phyloP scores from a whole-genome alignment of 2,888 invertebrate species.

The Nemapogon koenigi region DNA sequence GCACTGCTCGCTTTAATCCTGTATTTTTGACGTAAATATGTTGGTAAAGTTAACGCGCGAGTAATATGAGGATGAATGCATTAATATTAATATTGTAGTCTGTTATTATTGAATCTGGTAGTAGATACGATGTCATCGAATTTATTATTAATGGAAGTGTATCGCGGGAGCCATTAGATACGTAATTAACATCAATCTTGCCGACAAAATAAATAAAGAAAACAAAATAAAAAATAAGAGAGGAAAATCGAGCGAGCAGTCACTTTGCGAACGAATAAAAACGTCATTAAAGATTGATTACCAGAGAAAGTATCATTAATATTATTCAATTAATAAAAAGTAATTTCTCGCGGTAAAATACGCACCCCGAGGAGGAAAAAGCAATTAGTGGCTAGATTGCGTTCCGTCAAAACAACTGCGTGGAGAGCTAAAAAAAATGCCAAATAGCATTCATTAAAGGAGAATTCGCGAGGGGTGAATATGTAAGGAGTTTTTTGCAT shows the following conservation, averaged over 20 bases:
- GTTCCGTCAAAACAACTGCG: constrained; percentile 64
- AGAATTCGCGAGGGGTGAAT: constrained; percentile 63
- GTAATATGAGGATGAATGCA: constrained; percentile 32
- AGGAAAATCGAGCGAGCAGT: constrained; percentile 39
- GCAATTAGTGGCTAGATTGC: constrained; percentile 66
- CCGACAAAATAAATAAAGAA: constrained; percentile 20
- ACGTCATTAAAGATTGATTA: constrained; percentile 63
- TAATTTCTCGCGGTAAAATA: constrained; percentile 50
- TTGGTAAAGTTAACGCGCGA: no score
- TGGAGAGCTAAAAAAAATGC: constrained; percentile 46
- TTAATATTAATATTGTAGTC: constrained; percentile 48
- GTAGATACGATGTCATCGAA: constrained; percentile 46
- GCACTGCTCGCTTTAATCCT: constrained; percentile 3
- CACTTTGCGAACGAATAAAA: constrained; percentile 56
- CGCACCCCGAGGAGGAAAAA: constrained; percentile 60
- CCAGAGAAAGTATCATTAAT: constrained; percentile 61
- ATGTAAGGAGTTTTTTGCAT: constrained; percentile 62
- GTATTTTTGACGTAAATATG: no score
- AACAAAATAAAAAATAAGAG: constrained; percentile 31
- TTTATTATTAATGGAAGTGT: constrained; percentile 61
- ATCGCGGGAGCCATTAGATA: constrained; percentile 63
- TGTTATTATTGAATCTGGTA: constrained; percentile 56
- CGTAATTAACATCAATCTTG: constrained; percentile 58
- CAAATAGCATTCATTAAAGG: constrained; percentile 59
- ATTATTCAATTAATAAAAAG: constrained; percentile 66